These are phyloP conservation scores for Eurytoma californica DNA, from an alignment of 2,888 invertebrate genomes.

Conservation along the genomic window DNA sequence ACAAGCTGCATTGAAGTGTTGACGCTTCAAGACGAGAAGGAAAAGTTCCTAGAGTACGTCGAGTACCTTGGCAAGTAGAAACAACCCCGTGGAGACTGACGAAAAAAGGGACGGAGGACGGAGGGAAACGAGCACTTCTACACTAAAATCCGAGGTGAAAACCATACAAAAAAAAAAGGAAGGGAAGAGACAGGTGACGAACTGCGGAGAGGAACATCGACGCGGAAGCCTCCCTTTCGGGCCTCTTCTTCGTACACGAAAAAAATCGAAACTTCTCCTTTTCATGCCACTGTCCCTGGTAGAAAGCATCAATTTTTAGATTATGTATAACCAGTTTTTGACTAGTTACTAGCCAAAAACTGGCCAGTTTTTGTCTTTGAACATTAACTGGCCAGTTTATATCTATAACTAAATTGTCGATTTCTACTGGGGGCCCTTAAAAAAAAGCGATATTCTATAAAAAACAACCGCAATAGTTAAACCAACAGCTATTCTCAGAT, in stretches of 20 bases:
- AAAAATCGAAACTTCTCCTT: background rate
- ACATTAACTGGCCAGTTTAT: no score
- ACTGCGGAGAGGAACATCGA: conserved; percentile 3
- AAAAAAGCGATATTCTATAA: no score
- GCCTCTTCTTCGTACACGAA: conserved; percentile 17
- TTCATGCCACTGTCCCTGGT: background rate
- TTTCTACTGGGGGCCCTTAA: no score
- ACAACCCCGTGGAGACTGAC: conserved; percentile 51
- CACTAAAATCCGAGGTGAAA: background rate
- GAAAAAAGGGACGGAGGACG: background rate
- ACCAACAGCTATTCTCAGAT: background rate
- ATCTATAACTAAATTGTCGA: no score
- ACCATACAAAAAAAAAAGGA: background rate
- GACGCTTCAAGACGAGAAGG: conserved; percentile 86
- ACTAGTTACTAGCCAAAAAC: no score
- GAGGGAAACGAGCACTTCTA: conserved; percentile 29
- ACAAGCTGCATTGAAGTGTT: conserved; percentile 88
- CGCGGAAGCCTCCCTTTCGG: background rate
- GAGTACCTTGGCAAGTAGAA: conserved; percentile 83
- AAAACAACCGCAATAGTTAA: background rate
- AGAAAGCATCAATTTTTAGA: no score
- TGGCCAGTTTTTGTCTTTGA: no score
- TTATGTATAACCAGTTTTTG: no score
- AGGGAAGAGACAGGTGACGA: conserved; percentile 8
- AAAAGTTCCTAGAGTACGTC: conserved; percentile 86